These are phyloP conservation scores for Chromoteleia sp. DNA, from an alignment of 2,888 invertebrate species.

Conservation along the genomic window DNA sequence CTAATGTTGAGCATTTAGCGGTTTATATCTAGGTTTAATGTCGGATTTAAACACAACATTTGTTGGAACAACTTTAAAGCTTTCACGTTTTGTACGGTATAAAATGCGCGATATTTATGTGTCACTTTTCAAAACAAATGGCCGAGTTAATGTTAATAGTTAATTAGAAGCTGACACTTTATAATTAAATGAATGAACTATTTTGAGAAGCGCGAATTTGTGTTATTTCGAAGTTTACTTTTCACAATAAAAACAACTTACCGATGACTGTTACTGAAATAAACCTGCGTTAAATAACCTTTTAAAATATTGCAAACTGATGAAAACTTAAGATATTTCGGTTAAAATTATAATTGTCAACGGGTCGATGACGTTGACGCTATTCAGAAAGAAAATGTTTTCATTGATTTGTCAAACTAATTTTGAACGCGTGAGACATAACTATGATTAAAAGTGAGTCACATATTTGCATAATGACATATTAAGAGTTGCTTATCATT, in stretches of 20 bases:
- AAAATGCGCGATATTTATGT: constrained; percentile 4
- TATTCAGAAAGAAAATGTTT: constrained; percentile 3
- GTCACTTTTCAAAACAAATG: background rate
- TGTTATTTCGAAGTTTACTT: background rate
- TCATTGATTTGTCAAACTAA: constrained; percentile 4
- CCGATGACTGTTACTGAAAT: constrained; percentile 6
- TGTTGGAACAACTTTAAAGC: background rate
- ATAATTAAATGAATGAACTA: background rate
- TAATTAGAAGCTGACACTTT: background rate
- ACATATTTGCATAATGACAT: background rate
- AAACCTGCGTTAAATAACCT: background rate
- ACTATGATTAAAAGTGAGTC: constrained; percentile 15
- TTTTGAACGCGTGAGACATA: background rate
- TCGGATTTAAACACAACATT: background rate
- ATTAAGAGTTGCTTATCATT: no score
- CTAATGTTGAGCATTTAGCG: constrained; percentile 1
- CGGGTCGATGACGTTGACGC: constrained; percentile 15
- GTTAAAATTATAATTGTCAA: constrained; percentile 25
- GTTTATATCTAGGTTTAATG: background rate
- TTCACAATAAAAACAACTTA: background rate
- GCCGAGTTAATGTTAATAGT: background rate
- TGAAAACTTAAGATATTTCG: constrained; percentile 4
- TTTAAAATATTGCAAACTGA: background rate
- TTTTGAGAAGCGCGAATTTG: background rate
- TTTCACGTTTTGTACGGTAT: background rate